Conservation (phyloP, 2,888 invertebrate genomes). For the Dusona sp. region DNA sequence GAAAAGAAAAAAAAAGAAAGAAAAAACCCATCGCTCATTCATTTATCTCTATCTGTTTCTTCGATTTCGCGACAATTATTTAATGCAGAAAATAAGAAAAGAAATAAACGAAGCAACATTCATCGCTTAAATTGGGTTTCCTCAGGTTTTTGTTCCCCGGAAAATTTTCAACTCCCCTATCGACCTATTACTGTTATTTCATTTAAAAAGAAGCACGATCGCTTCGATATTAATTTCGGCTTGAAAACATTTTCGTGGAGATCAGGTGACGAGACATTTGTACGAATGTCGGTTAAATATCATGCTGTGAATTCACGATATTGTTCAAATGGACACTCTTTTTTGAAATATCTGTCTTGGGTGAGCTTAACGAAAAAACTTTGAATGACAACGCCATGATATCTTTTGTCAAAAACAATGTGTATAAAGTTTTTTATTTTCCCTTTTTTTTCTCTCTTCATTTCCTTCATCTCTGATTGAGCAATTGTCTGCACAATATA, state of each 20-base stretch:
- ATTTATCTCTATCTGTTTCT: constrained; percentile 15
- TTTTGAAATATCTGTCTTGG: constrained; percentile 38
- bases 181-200: not conserved
- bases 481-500: constrained; percentile 80
- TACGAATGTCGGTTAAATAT: constrained; percentile 27
- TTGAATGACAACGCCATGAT: constrained; percentile 80
- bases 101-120: constrained; percentile 4
- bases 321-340: constrained; percentile 3
- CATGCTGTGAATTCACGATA: constrained; percentile 37
- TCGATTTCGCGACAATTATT: constrained; percentile 2
- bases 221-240: not conserved
- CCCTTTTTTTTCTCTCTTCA: constrained; percentile 61
- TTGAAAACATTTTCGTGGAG: not conserved
- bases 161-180: constrained; percentile 11
- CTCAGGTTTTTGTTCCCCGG: not conserved
- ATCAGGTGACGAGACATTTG: constrained; percentile 27
- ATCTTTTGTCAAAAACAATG: constrained; percentile 79
- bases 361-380: constrained; percentile 65
- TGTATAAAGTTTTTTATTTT: constrained; percentile 82
- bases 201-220: constrained; percentile 4
- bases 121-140: not conserved
- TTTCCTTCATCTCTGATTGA: constrained; percentile 76
- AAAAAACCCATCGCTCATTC: constrained; percentile 62
- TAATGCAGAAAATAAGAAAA: not conserved
- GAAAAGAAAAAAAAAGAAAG: constrained; percentile 20